Conservation (phyloP, 2,797 vertebrate genomes). For the Pseudotriccus pelzelni region DNA sequence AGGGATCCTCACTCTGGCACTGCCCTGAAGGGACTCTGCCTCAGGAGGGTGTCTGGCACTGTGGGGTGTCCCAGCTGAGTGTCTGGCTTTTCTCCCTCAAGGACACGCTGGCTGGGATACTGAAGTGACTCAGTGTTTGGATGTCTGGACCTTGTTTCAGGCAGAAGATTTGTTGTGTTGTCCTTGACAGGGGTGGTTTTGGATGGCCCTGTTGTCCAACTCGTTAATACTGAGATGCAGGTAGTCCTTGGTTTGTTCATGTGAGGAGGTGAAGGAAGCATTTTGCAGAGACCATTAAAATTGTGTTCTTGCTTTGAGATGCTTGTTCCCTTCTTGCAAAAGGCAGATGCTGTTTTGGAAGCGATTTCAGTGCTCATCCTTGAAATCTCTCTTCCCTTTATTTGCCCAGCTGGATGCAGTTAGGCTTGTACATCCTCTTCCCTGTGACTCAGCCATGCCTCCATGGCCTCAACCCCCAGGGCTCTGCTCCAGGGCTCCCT, state of each 20-base stretch:
- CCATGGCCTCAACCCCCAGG: neutral
- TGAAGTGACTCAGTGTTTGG: neutral
- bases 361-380: neutral
- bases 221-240: neutral
- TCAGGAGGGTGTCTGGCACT: neutral
- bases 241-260: neutral
- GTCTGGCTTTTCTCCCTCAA: neutral
- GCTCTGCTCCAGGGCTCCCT: neutral
- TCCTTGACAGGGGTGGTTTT: neutral
- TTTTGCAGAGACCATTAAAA: neutral
- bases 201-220: neutral
- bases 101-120: neutral
- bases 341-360: neutral
- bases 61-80: neutral
- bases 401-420: slow-evolving; percentile 17
- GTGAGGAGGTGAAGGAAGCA: neutral
- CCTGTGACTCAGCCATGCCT: neutral
- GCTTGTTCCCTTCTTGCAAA: neutral
- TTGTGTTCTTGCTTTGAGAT: neutral
- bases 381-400: neutral
- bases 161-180: neutral
- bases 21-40: neutral
- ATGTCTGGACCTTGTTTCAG: neutral
- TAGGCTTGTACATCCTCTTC: neutral
- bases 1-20: neutral